phyloP scores from a whole-genome alignment of 2,797 vertebrate species.

The Threskiornis aethiopicus region DNA sequence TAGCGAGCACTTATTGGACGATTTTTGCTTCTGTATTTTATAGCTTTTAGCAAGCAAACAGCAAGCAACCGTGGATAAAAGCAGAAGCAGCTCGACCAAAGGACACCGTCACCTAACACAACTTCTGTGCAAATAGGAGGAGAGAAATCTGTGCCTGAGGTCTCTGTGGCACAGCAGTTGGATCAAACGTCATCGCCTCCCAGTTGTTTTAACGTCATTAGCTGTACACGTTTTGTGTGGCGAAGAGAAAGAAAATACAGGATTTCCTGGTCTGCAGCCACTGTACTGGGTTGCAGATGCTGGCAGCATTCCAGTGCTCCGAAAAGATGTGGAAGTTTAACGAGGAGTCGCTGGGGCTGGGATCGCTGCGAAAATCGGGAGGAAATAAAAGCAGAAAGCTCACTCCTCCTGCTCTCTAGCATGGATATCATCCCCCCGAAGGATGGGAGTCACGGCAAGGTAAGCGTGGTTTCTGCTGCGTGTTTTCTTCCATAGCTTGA shows the following conservation, averaged over 20 bases:
- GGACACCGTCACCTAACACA: background rate
- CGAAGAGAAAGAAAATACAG: slow-evolving; percentile 16
- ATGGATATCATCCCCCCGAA: background rate
- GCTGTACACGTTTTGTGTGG: background rate
- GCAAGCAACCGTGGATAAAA: background rate
- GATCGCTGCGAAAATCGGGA: accelerated
- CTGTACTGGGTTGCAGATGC: slow-evolving; percentile 15
- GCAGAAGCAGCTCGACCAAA: background rate
- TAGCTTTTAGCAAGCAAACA: background rate
- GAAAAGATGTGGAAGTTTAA: background rate
- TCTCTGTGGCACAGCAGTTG: background rate
- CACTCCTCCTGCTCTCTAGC: background rate
- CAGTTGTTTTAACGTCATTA: background rate
- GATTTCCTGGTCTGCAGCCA: slow-evolving; percentile 56
- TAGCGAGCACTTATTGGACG: background rate
- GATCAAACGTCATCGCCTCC: background rate
- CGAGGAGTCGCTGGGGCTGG: background rate
- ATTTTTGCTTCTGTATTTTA: background rate
- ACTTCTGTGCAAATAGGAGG: background rate
- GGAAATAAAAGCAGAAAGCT: background rate
- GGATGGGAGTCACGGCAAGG: background rate
- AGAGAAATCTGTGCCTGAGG: accelerated
- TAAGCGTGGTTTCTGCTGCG: background rate
- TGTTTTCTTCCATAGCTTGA: accelerated
- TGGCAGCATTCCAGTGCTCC: background rate